These are phyloP conservation scores for Acanthisitta chloris DNA, from an alignment of 2,113 vertebrate genomes.

Conservation along the genomic window DNA sequence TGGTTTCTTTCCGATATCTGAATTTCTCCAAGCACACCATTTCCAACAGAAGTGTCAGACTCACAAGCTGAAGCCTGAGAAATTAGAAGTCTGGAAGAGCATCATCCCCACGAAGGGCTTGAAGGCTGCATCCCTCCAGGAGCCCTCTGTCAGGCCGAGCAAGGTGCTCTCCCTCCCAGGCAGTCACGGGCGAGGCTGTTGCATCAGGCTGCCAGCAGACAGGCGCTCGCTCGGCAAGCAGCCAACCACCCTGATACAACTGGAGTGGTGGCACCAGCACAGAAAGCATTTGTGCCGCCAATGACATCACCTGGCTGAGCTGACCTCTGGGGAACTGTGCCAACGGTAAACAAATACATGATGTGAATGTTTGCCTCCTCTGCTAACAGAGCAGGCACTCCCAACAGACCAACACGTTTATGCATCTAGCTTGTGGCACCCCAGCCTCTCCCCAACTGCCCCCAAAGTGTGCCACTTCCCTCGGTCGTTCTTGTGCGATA, in stretches of 20 bases:
- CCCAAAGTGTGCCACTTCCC: fast-evolving
- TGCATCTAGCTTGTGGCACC: fast-evolving
- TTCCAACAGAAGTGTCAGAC: not conserved
- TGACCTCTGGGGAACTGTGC: not conserved
- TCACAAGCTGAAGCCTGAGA: fast-evolving
- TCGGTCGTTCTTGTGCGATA: fast-evolving
- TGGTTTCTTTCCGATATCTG: not conserved
- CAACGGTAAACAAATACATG: not conserved
- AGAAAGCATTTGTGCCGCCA: fast-evolving
- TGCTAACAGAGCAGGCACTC: not conserved
- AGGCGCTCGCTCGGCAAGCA: not conserved
- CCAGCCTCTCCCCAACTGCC: fast-evolving
- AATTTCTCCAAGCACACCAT: not conserved
- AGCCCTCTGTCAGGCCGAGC: fast-evolving
- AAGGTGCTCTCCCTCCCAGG: not conserved
- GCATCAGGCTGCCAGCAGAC: not conserved
- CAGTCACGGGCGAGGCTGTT: not conserved
- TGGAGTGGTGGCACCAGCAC: not conserved
- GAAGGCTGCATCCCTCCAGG: not conserved
- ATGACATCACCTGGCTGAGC: not conserved
- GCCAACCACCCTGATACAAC: not conserved
- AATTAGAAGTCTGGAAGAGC: fast-evolving
- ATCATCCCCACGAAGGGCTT: fast-evolving
- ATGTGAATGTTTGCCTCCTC: fast-evolving
- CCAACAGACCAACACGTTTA: fast-evolving